phyloP scores from a whole-genome alignment of 2,888 invertebrate genomes.

The Tetropium fuscum region DNA sequence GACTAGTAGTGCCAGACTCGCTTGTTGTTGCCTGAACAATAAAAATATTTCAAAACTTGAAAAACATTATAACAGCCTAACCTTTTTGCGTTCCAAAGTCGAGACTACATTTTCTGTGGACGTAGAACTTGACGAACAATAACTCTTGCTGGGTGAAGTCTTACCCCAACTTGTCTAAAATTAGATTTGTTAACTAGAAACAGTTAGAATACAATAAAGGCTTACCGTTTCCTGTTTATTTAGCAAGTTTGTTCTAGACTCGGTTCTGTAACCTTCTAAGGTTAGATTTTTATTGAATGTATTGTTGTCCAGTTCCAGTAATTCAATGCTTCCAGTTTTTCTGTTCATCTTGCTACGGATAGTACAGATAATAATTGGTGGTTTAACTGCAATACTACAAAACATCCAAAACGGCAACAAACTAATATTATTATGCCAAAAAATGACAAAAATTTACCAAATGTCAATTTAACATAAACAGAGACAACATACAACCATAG shows the following conservation, averaged over 20 bases:
- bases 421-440: not conserved
- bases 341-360: slow-evolving; percentile 63
- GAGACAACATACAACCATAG: not conserved
- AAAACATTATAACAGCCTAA: slow-evolving; percentile 23
- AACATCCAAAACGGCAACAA: not conserved
- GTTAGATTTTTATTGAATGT: slow-evolving; percentile 79
- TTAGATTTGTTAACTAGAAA: slow-evolving; percentile 40
- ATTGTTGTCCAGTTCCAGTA: slow-evolving; percentile 74
- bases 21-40: slow-evolving; percentile 46
- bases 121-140: slow-evolving; percentile 73
- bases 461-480: not conserved
- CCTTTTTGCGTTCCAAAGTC: slow-evolving; percentile 68
- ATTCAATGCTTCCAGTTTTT: slow-evolving; percentile 75
- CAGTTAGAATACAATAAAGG: slow-evolving; percentile 29
- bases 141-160: slow-evolving; percentile 74
- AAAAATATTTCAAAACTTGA: not conserved
- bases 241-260: slow-evolving; percentile 87
- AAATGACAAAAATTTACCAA: not conserved
- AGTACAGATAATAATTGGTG: not conserved
- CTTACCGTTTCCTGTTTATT: slow-evolving; percentile 87
- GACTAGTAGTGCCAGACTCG: slow-evolving; percentile 55
- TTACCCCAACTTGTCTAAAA: slow-evolving; percentile 71
- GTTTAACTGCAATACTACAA: not conserved
- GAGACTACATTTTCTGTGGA: slow-evolving; percentile 74
- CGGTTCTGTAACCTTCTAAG: slow-evolving; percentile 84